Percentiles rank a stretch among this genome's conserved stretches.
Evolutionary conservation across 1,140 invertebrate genomes (phyloP).

Genomic region (Lanistes nyassanus): DNA sequence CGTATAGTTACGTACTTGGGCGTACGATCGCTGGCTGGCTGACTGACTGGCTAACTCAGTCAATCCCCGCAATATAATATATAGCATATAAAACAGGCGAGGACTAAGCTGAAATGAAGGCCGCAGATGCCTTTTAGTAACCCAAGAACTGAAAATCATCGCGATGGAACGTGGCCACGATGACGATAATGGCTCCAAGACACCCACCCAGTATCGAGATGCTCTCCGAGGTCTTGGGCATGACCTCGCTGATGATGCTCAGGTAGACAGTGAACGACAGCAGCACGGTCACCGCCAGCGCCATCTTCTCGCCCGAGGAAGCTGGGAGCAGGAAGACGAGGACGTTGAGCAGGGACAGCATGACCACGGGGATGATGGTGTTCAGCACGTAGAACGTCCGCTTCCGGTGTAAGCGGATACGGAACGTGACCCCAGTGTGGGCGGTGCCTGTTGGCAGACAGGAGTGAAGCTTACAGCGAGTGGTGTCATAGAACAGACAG

Average conservation of each 20-base stretch:
- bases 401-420: conserved; percentile 54
- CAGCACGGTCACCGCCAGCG: conserved; percentile 71
- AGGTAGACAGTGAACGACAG: conserved; percentile 73
- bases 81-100: background rate
- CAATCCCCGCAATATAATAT: background rate
- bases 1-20: background rate
- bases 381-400: conserved; percentile 70
- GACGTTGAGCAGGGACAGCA: conserved; percentile 71
- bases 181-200: too few relatives aligned
- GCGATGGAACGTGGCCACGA: too few relatives aligned
- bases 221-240: conserved; percentile 72
- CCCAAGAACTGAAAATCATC: too few relatives aligned
- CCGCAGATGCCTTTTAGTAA: too few relatives aligned
- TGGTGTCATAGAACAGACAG: too few relatives aligned
- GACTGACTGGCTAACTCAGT: background rate
- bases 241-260: conserved; percentile 71
- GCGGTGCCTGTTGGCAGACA: conserved; percentile 17
- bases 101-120: background rate
- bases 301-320: conserved; percentile 72
- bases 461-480: background rate
- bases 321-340: conserved; percentile 72
- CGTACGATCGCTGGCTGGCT: background rate
- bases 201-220: conserved; percentile 71
- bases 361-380: conserved; percentile 71
- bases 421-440: conserved; percentile 55